Percentiles rank a stretch among this genome's conserved stretches.
Conservation (phyloP, 2,797 vertebrate genomes). For the Myoxocephalus aenaeus region DNA sequence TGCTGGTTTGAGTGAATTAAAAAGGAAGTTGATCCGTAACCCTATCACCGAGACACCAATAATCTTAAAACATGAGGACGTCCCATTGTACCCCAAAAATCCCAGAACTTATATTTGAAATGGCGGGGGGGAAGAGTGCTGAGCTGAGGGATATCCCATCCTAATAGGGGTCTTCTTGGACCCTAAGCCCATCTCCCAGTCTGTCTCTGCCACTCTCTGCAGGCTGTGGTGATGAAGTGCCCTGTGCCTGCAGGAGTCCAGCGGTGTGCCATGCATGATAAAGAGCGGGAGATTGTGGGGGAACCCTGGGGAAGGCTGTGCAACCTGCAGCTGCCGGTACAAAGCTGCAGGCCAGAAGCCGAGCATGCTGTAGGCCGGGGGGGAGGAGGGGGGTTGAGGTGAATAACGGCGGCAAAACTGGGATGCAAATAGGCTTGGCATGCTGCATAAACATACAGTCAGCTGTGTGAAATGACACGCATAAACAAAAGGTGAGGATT, state of each 20-base stretch:
- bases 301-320: constrained; percentile 61
- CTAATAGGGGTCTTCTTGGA: constrained; percentile 74
- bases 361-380: constrained; percentile 48
- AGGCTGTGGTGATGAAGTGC: constrained; percentile 78
- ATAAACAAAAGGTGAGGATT: constrained; percentile 72
- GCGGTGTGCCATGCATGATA: constrained; percentile 77
- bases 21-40: constrained; percentile 71
- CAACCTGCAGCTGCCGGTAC: constrained; percentile 65
- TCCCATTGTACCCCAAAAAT: constrained; percentile 30
- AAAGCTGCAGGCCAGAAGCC: constrained; percentile 71
- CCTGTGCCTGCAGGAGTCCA: constrained; percentile 73
- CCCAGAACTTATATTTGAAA: constrained; percentile 50
- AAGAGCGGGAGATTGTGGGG: constrained; percentile 66
- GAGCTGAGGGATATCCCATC: constrained; percentile 63
- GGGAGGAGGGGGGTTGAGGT: constrained; percentile 2
- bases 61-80: constrained; percentile 62
- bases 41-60: constrained; percentile 55
- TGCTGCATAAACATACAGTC: constrained; percentile 51
- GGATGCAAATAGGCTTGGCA: constrained; percentile 67
- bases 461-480: constrained; percentile 53
- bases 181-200: constrained; percentile 67
- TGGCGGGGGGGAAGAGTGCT: not conserved
- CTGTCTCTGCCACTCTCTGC: constrained; percentile 71
- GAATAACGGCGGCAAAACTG: constrained; percentile 69
- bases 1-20: constrained; percentile 76